Percentiles rank a stretch among this genome's conserved stretches.
Conservation (phyloP, 1,140 invertebrate species). For the Acromyrmex charruanus region DNA sequence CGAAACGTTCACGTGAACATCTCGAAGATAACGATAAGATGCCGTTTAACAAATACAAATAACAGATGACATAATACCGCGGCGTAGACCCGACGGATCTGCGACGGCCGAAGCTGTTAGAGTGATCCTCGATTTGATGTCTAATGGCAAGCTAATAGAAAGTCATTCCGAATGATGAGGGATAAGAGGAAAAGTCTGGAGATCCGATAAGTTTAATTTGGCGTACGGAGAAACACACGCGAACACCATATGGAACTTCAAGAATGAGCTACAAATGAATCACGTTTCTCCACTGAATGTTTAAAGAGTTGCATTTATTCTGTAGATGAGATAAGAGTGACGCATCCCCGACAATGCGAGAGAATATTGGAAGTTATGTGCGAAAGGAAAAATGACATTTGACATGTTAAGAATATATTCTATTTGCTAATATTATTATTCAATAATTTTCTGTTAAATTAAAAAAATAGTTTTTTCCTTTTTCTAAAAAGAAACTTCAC, state of each 20-base stretch:
- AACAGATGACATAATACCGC: neutral
- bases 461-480: no score
- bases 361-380: neutral
- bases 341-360: neutral
- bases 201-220: neutral
- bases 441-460: no score
- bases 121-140: neutral
- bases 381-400: neutral
- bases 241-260: neutral
- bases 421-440: no score
- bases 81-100: neutral
- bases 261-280: conserved; percentile 17
- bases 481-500: no score
- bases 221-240: neutral
- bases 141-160: no score
- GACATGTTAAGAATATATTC: no score
- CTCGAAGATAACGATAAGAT: neutral
- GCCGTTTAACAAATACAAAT: neutral
- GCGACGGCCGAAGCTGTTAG: neutral
- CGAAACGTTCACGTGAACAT: neutral
- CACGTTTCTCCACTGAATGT: neutral
- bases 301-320: neutral
- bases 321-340: conserved; percentile 2
- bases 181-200: neutral
- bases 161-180: neutral